Evolutionary conservation across 2,113 vertebrate species (phyloP).

Genomic region (Mola mola): DNA sequence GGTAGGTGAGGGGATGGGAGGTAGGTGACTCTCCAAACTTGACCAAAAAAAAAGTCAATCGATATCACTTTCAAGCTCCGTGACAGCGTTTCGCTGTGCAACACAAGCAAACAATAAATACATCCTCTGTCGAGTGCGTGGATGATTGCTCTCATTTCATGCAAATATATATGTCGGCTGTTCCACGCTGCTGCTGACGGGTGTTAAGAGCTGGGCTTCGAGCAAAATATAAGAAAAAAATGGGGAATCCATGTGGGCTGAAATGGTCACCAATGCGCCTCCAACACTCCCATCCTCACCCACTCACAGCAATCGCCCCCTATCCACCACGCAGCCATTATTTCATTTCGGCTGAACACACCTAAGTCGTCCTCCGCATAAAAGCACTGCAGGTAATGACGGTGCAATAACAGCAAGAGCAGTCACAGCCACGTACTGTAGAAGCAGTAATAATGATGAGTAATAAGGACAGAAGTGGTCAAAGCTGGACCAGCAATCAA

Average conservation of each 20-base stretch:
- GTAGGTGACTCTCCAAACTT: slow-evolving; percentile 35
- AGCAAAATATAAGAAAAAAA: not conserved
- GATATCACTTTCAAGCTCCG: slow-evolving; percentile 51
- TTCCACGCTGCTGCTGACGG: slow-evolving; percentile 1
- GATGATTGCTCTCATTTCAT: slow-evolving; percentile 20
- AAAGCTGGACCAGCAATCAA: slow-evolving; percentile 58
- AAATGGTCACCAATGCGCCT: slow-evolving; percentile 37
- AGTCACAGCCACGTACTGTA: slow-evolving; percentile 36
- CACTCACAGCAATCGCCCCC: slow-evolving; percentile 17
- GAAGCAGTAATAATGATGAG: slow-evolving; percentile 52
- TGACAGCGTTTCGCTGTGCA: slow-evolving; percentile 39
- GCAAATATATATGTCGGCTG: slow-evolving; percentile 11
- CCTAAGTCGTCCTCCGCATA: slow-evolving; percentile 22
- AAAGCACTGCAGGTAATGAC: slow-evolving; percentile 44
- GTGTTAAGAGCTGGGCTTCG: slow-evolving; percentile 18
- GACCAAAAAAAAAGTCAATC: slow-evolving; percentile 52
- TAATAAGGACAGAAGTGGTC: slow-evolving; percentile 47
- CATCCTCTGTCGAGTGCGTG: slow-evolving; percentile 29
- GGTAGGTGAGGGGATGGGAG: slow-evolving; percentile 5
- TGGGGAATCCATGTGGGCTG: slow-evolving; percentile 6
- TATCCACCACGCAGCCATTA: slow-evolving; percentile 34
- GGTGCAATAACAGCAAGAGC: slow-evolving; percentile 52
- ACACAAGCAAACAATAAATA: slow-evolving; percentile 47
- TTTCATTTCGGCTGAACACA: slow-evolving; percentile 23
- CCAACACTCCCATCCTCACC: slow-evolving; percentile 5